Evolutionary conservation across 2,888 invertebrate genomes (phyloP), one percentile per base, ranked within the genome.

Genomic region (Lottia scabra): DNA sequence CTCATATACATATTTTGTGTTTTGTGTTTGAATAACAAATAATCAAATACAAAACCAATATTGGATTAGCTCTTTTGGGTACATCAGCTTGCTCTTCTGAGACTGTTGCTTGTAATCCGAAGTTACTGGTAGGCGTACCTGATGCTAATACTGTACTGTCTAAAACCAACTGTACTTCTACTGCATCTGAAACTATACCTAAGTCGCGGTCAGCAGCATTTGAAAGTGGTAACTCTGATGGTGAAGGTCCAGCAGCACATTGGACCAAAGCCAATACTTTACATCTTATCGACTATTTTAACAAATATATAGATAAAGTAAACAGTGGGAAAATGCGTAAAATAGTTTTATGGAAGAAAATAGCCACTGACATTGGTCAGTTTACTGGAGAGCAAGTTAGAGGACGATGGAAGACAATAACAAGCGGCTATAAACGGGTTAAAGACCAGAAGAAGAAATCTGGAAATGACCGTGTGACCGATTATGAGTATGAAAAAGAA

Each of bases 401-500:
- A 46, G 46, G 46, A 4, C 46, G 46, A 13, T 46, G 46, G 46
- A 46, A 46, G 46, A 46, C 46, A 46, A 48, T 48, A 48, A 48
- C 48, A 48, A 48, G n/a, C 48, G 48, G 48, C 12, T 48, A 48
- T 48, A 48, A 48, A 48, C 48, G 48, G 48, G 48, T 48, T 48
- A 48, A 48, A 48, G 48, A 48, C 48, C 48, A 48, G 12, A 48
- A 48, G 48, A 48, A 48, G 16, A 48, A 48, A 48, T 48, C 48
- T 48, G 48, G 48, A 48, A 48, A 48, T 48, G 48, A 16, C 12
- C 48, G 48, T 48, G 48, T 48, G 48, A 48, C 48, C 16, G 48
- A 48, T 48, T 48, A 48, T 48, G 48, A 48, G 48, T 48, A 48
- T 48, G 48, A 48, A 48, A 48, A 48, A 48, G 48, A 48, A 48